phyloP scores from a whole-genome alignment of 2,888 invertebrate species.

The Drosophila monieri region DNA sequence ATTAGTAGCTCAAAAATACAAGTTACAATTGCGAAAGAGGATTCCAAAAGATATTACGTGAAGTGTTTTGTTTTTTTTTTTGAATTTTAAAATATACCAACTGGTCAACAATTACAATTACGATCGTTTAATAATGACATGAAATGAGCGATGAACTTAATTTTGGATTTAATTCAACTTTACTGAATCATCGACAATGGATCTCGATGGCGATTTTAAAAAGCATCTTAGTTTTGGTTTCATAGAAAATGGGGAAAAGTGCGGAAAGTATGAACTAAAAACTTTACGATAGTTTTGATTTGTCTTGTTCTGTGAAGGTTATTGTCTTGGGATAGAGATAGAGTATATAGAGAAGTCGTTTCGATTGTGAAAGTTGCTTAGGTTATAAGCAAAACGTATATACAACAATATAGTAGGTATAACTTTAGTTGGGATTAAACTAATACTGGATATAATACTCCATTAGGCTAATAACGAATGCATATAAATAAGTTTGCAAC shows the following conservation, averaged over 20 bases:
- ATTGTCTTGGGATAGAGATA: conserved; percentile 26
- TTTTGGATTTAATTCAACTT: conserved; percentile 48
- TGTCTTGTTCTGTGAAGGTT: conserved; percentile 43
- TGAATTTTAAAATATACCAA: conserved; percentile 74
- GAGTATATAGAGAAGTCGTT: conserved; percentile 26
- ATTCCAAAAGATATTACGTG: conserved; percentile 63
- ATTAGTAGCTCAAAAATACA: conserved; percentile 75
- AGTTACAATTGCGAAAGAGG: conserved; percentile 68
- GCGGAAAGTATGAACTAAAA: conserved; percentile 38
- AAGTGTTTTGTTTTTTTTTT: conserved; percentile 51
- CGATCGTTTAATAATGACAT: conserved; percentile 53
- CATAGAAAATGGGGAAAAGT: conserved; percentile 29
- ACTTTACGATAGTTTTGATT: conserved; percentile 36
- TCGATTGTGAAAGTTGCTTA: conserved; percentile 51
- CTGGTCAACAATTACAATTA: conserved; percentile 52
- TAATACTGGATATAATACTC: conserved; percentile 39
- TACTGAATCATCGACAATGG: conserved; percentile 42
- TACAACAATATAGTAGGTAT: conserved; percentile 60
- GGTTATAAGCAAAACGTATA: conserved; percentile 64
- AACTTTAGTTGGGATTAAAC: conserved; percentile 31
- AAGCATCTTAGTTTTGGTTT: conserved; percentile 84
- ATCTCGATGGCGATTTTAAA: conserved; percentile 81
- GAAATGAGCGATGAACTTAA: conserved; percentile 79
- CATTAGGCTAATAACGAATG: conserved; percentile 15
- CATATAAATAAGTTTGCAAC: background rate